Evolutionary conservation across 1,140 invertebrate genomes (phyloP).

Genomic region (Diachasma alloeum): DNA sequence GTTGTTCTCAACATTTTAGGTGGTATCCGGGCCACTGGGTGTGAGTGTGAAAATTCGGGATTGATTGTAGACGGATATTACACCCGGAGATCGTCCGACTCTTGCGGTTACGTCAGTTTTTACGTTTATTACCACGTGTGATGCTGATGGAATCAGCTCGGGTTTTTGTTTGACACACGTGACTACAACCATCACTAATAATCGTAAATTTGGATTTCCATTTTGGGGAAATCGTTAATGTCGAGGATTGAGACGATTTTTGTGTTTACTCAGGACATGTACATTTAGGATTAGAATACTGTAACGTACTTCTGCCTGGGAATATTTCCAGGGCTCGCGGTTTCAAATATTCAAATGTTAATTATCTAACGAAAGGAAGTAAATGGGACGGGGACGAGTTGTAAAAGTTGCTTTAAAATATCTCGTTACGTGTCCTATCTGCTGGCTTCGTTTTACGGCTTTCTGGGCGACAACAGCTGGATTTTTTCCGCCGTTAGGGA

Average conservation of each 20-base stretch:
- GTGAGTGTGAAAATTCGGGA: constrained; percentile 8
- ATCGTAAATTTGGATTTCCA: constrained; percentile 15
- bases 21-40: not conserved
- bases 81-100: not conserved
- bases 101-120: not conserved
- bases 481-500: constrained; percentile 28
- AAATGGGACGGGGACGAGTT: not conserved
- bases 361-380: not conserved
- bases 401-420: constrained; percentile 10
- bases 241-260: not conserved
- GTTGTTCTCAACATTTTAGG: not conserved
- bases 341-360: constrained; percentile 1
- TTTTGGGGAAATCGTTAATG: constrained; percentile 3
- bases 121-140: not conserved
- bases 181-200: not conserved
- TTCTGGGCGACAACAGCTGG: constrained; percentile 6
- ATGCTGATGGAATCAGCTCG: not conserved
- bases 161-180: not conserved
- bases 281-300: not conserved
- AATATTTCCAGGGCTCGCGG: not conserved
- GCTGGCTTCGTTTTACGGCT: constrained; percentile 31
- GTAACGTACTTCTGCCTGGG: not conserved
- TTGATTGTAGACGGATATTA: constrained; percentile 10
- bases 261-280: not conserved
- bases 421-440: constrained; percentile 21